A percentile compares a stretch with the other conserved stretches of the same genome.
phyloP scores from a whole-genome alignment of 1,140 invertebrate genomes.

The Eubasilissa regina region DNA sequence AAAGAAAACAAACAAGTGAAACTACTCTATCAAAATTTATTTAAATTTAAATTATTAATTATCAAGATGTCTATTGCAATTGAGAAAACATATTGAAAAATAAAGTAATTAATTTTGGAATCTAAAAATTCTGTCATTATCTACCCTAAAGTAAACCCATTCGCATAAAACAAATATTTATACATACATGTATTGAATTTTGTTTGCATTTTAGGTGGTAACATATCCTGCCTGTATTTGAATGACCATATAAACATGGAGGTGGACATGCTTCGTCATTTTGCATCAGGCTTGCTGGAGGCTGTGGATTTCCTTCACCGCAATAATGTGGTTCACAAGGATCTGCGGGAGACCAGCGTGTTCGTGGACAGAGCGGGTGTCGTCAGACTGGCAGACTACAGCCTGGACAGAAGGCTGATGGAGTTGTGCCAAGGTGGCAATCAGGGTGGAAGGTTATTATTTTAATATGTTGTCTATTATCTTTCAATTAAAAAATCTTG shows the following conservation, averaged over 20 bases:
- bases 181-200: neutral
- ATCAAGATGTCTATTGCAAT: too few species aligned
- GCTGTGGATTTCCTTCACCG: conserved; percentile 82
- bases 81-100: too few species aligned
- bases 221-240: conserved; percentile 72
- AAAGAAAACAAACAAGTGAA: too few species aligned
- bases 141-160: neutral
- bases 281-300: conserved; percentile 73
- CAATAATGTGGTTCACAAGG: conserved; percentile 85
- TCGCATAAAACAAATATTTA: neutral
- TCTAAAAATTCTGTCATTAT: neutral
- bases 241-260: conserved; percentile 72
- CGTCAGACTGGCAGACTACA: conserved; percentile 80
- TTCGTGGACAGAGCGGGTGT: conserved; percentile 75
- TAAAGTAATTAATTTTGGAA: too few species aligned
- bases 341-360: conserved; percentile 78
- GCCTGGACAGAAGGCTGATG: conserved; percentile 71
- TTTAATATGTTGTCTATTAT: too few species aligned
- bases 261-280: conserved; percentile 70
- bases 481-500: too few species aligned
- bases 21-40: too few species aligned
- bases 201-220: conserved; percentile 63
- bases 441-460: conserved; percentile 41
- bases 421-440: conserved; percentile 52
- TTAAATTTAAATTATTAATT: too few species aligned